Conservation (phyloP, 1,140 invertebrate species). For the Zaprionus inermis region DNA sequence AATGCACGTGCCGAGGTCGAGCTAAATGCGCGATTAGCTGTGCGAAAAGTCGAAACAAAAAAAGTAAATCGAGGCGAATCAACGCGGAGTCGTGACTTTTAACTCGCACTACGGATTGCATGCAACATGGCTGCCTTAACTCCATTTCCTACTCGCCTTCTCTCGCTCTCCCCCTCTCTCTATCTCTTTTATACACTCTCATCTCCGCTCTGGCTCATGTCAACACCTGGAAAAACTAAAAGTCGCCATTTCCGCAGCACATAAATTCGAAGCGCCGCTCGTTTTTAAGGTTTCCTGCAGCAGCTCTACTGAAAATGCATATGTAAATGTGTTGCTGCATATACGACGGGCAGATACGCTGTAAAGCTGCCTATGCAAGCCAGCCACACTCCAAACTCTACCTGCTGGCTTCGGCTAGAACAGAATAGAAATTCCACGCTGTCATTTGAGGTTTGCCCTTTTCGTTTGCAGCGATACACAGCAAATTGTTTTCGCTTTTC, state of each 20-base stretch:
- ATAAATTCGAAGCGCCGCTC: conserved; percentile 71
- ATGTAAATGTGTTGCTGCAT: background rate
- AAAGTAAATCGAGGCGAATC: background rate
- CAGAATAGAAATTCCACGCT: conserved; percentile 46
- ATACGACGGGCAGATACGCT: background rate
- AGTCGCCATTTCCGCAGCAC: conserved; percentile 74
- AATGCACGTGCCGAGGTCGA: too few relatives aligned
- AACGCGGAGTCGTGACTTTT: conserved; percentile 31
- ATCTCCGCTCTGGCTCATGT: conserved; percentile 17
- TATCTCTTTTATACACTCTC: background rate
- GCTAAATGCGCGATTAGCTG: conserved; percentile 29
- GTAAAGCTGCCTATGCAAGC: background rate
- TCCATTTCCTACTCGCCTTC: background rate
- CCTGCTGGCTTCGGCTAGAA: conserved; percentile 38
- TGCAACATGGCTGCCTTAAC: conserved; percentile 34
- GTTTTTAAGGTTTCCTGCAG: conserved; percentile 64
- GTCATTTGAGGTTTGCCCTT: conserved; percentile 30
- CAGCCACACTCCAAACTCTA: conserved; percentile 3
- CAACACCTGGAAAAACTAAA: conserved; percentile 76
- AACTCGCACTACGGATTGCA: conserved; percentile 50
- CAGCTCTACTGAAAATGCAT: conserved; percentile 13
- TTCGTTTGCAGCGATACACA: conserved; percentile 52
- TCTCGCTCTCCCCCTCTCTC: background rate
- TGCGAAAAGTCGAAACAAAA: conserved; percentile 35
- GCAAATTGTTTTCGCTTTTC: conserved; percentile 40